phyloP scores from a whole-genome alignment of 2,888 invertebrate species.

The Falcaria lacertinaria region DNA sequence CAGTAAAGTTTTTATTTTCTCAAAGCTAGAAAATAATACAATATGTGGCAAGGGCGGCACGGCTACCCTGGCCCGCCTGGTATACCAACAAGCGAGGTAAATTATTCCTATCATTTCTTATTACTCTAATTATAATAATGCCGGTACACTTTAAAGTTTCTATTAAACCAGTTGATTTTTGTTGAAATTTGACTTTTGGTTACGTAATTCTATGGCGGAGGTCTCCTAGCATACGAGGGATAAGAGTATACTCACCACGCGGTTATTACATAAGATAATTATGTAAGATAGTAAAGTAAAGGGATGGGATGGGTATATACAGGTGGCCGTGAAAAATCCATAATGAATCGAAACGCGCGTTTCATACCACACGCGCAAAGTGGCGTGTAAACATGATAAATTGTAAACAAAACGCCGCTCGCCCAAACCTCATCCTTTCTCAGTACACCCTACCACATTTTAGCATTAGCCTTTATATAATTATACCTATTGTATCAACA shows the following conservation, averaged over 20 bases:
- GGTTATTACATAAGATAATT: constrained; percentile 66
- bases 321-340: constrained; percentile 11
- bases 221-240: constrained; percentile 13
- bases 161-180: constrained; percentile 13
- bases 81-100: not conserved
- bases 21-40: not conserved
- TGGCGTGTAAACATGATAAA: constrained; percentile 1
- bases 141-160: not conserved
- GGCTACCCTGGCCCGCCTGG: not conserved
- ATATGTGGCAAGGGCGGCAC: not conserved
- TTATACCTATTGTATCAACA: too few relatives aligned
- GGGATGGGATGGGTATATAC: constrained; percentile 36
- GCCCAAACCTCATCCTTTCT: not conserved
- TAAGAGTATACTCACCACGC: constrained; percentile 36
- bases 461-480: too few relatives aligned
- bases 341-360: constrained; percentile 1
- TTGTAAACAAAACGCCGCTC: not conserved
- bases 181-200: constrained; percentile 16
- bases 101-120: not conserved
- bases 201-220: constrained; percentile 29
- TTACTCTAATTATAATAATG: not conserved
- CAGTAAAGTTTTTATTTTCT: not conserved
- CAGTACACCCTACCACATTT: too few relatives aligned
- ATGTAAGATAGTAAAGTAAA: constrained; percentile 33
- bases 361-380: not conserved